Conservation (phyloP, 2,797 vertebrate genomes). For the Adelosebastes latens region DNA sequence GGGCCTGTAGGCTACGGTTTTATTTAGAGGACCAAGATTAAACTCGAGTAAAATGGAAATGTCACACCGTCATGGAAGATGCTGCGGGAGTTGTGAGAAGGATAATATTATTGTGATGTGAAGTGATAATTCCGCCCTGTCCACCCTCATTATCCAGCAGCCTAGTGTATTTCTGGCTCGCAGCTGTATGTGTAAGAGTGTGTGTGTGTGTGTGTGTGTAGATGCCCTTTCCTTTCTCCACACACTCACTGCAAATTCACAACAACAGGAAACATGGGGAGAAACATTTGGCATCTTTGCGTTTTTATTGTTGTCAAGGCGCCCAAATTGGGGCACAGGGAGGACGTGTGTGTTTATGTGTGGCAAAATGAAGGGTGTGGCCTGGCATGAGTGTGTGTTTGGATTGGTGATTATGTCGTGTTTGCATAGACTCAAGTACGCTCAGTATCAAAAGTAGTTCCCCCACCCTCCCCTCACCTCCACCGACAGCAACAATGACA, state of each 20-base stretch:
- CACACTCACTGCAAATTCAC: slow-evolving; percentile 58
- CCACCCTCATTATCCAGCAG: slow-evolving; percentile 80
- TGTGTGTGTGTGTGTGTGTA: background rate
- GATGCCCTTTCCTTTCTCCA: slow-evolving; percentile 61
- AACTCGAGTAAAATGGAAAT: slow-evolving; percentile 85
- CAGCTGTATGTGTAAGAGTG: slow-evolving; percentile 64
- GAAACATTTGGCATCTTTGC: slow-evolving; percentile 65
- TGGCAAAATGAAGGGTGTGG: slow-evolving; percentile 31
- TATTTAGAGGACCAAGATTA: slow-evolving; percentile 85
- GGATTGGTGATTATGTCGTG: slow-evolving; percentile 26
- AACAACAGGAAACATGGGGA: slow-evolving; percentile 58
- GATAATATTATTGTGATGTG: slow-evolving; percentile 85
- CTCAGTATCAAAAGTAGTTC: slow-evolving; percentile 46
- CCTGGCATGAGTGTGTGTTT: background rate
- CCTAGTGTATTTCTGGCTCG: slow-evolving; percentile 74
- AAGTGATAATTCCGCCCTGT: slow-evolving; percentile 82
- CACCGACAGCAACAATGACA: slow-evolving; percentile 19
- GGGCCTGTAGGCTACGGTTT: slow-evolving; percentile 75
- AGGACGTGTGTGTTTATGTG: slow-evolving; percentile 2
- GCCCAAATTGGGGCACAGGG: slow-evolving; percentile 21
- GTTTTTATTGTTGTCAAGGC: slow-evolving; percentile 48
- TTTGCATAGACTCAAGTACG: slow-evolving; percentile 44
- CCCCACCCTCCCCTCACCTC: slow-evolving; percentile 15
- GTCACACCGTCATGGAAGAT: slow-evolving; percentile 82
- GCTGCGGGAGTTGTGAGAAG: slow-evolving; percentile 80